These are phyloP conservation scores for Pteruthius melanotis DNA, from an alignment of 2,113 vertebrate species.

Conservation along the genomic window DNA sequence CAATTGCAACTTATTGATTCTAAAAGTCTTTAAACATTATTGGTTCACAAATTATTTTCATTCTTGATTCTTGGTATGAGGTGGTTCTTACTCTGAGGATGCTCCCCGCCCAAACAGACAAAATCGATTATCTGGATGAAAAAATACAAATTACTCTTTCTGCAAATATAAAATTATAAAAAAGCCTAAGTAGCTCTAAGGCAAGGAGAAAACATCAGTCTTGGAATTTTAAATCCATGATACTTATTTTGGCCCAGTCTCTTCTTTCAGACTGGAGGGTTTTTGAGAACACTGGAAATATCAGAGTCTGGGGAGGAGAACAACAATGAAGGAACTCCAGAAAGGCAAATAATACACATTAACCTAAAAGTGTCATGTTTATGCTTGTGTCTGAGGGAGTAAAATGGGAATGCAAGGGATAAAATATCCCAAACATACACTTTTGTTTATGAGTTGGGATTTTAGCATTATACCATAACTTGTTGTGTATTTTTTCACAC, in stretches of 20 bases:
- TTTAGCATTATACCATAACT: not conserved
- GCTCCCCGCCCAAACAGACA: not conserved
- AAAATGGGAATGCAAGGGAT: not conserved
- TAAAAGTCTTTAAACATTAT: not conserved
- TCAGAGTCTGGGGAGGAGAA: not conserved
- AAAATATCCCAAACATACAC: not conserved
- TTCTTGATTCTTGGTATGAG: not conserved
- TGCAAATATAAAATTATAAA: not conserved
- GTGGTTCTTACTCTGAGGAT: not conserved
- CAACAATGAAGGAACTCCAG: not conserved
- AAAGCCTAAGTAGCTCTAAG: not conserved
- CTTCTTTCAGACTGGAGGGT: not conserved
- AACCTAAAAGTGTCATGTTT: rapidly evolving
- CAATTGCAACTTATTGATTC: not conserved
- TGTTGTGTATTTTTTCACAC: not conserved
- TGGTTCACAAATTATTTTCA: not conserved
- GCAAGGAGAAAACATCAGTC: not conserved
- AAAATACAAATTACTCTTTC: not conserved
- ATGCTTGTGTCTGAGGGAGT: not conserved
- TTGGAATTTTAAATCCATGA: not conserved
- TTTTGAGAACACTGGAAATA: not conserved
- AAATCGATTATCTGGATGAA: not conserved
- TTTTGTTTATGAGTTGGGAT: not conserved
- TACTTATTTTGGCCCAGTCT: not conserved
- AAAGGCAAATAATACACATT: not conserved